These are phyloP conservation scores for Magallana gigas DNA, from an alignment of 1,140 invertebrate genomes.

Conservation along the genomic window DNA sequence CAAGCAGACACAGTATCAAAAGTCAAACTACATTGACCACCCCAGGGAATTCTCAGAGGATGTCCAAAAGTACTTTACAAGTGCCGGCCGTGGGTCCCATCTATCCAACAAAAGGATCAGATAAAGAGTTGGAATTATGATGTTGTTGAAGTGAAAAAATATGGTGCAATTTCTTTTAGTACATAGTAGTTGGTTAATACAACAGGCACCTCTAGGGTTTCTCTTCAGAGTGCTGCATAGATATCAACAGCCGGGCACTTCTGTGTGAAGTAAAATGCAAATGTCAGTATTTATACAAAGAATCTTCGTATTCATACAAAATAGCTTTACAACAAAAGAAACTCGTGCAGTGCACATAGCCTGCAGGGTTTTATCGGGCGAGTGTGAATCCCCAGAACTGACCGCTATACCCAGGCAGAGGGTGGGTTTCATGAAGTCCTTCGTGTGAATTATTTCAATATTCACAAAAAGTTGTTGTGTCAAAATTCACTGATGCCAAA, in stretches of 20 bases:
- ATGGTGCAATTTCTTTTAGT: constrained; percentile 17
- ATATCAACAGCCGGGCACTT: not conserved
- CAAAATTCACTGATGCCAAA: constrained; percentile 35
- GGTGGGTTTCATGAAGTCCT: not conserved
- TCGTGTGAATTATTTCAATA: not conserved
- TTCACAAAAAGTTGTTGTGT: not conserved
- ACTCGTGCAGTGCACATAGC: not conserved
- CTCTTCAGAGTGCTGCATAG: constrained; percentile 17
- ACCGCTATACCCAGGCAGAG: not conserved
- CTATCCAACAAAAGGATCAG: constrained; percentile 32
- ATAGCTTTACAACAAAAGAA: not conserved
- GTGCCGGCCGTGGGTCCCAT: constrained; percentile 46
- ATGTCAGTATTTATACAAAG: not conserved
- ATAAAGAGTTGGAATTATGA: constrained; percentile 52
- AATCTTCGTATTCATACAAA: not conserved
- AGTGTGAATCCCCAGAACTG: not conserved
- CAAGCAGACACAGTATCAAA: constrained; percentile 59
- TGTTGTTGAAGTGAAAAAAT: constrained; percentile 1
- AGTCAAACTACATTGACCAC: constrained; percentile 41
- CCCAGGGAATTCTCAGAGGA: constrained; percentile 27
- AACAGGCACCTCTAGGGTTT: constrained; percentile 1
- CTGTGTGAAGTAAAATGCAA: not conserved
- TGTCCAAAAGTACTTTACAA: constrained; percentile 48
- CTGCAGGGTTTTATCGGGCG: not conserved
- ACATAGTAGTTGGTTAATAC: not conserved